A percentile compares a stretch with the other conserved stretches of the same genome.
These are phyloP conservation scores for Hypsopygia costalis DNA, from an alignment of 2,888 invertebrate genomes.

Conservation along the genomic window DNA sequence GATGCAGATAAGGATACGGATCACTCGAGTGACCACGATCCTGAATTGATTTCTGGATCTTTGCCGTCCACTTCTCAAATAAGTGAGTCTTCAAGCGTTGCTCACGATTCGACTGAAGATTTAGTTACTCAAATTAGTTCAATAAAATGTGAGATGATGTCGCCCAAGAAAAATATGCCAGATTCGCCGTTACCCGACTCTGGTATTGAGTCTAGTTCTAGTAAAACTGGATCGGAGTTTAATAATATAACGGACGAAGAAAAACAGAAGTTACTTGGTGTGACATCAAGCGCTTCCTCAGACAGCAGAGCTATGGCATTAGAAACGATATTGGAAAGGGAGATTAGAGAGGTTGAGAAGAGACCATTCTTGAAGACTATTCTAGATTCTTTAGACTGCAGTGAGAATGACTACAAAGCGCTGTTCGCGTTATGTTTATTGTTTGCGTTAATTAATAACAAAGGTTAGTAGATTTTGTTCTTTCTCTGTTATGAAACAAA, in stretches of 20 bases:
- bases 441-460: constrained; percentile 95
- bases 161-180: constrained; percentile 60
- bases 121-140: constrained; percentile 61
- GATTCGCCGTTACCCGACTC: constrained; percentile 74
- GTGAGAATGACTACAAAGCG: constrained; percentile 96
- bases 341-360: constrained; percentile 70
- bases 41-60: constrained; percentile 70
- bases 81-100: constrained; percentile 71
- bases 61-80: constrained; percentile 76
- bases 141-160: constrained; percentile 26
- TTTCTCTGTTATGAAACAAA: background rate
- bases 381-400: constrained; percentile 91
- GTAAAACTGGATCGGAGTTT: constrained; percentile 66
- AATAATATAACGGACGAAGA: constrained; percentile 96
- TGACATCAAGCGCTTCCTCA: constrained; percentile 33
- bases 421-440: constrained; percentile 94
- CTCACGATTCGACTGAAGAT: constrained; percentile 72
- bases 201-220: constrained; percentile 60
- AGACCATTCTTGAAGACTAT: constrained; percentile 95
- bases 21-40: constrained; percentile 73
- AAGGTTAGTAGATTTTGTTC: constrained; percentile 82
- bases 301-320: constrained; percentile 40
- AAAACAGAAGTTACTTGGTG: constrained; percentile 84
- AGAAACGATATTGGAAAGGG: constrained; percentile 54
- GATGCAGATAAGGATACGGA: constrained; percentile 54